Evolutionary conservation across 2,113 vertebrate genomes (phyloP).

Genomic region (Tangachromis dhanisi): DNA sequence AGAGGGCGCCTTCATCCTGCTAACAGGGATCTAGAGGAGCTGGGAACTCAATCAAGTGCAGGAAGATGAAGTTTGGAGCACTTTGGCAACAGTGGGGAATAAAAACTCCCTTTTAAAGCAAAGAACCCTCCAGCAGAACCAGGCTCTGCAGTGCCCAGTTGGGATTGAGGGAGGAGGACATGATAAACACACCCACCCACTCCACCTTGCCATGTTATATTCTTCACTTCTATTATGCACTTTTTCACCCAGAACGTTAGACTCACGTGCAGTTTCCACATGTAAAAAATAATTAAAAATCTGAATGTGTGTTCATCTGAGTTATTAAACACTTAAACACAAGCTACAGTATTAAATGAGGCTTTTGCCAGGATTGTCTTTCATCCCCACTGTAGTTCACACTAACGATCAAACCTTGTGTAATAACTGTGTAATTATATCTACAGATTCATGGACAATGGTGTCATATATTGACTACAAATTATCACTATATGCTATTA

Average conservation of each 20-base stretch:
- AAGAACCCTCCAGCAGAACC: background rate
- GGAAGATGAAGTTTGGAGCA: background rate
- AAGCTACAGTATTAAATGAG: background rate
- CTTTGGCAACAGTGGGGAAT: accelerated
- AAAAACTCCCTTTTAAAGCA: accelerated
- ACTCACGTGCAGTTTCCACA: background rate
- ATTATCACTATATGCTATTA: background rate
- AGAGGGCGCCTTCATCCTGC: background rate
- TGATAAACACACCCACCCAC: background rate
- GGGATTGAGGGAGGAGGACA: background rate
- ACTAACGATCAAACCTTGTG: background rate
- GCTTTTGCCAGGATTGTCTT: background rate
- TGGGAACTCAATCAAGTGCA: background rate
- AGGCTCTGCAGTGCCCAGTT: background rate
- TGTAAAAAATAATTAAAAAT: background rate
- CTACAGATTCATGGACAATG: accelerated
- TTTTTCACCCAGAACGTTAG: background rate
- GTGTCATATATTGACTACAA: accelerated
- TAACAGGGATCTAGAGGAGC: background rate
- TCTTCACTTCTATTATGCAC: background rate
- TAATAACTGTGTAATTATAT: background rate
- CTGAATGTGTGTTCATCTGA: background rate
- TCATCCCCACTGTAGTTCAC: background rate
- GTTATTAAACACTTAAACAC: background rate
- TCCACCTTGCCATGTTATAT: background rate